Evolutionary conservation across 2,797 vertebrate genomes (phyloP).

Genomic region (Gallinago stenura): DNA sequence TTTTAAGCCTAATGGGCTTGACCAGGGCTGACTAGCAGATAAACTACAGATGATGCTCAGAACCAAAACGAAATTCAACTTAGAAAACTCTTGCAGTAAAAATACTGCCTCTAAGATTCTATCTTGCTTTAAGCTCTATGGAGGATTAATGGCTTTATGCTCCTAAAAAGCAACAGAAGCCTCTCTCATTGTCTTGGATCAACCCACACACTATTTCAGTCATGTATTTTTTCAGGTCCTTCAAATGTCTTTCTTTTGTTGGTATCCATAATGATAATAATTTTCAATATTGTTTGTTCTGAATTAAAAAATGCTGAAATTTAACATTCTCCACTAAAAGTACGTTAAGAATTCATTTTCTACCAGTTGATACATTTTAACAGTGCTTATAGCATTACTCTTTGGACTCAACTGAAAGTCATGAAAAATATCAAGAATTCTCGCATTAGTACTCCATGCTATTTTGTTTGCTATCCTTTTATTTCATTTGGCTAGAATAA

Average conservation of each 20-base stretch:
- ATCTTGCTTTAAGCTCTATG: background rate
- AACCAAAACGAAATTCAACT: background rate
- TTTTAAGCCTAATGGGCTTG: background rate
- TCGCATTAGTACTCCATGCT: background rate
- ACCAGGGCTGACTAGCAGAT: background rate
- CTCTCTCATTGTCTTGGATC: background rate
- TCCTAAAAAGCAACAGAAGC: background rate
- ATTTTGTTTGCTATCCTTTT: background rate
- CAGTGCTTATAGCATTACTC: background rate
- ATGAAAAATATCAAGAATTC: background rate
- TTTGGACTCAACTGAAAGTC: background rate
- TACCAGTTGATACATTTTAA: background rate
- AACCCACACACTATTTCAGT: background rate
- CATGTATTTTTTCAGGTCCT: background rate
- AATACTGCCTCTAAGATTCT: background rate
- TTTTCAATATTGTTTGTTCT: background rate
- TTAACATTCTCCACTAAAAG: background rate
- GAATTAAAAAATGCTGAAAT: background rate
- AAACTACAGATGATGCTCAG: background rate
- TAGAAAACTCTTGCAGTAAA: background rate
- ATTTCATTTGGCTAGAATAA: background rate
- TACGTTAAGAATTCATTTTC: background rate
- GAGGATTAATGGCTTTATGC: background rate
- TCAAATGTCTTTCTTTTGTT: background rate
- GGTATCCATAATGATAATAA: background rate